Conservation (phyloP, 2,797 vertebrate genomes). For the Poliocrania exsul region DNA sequence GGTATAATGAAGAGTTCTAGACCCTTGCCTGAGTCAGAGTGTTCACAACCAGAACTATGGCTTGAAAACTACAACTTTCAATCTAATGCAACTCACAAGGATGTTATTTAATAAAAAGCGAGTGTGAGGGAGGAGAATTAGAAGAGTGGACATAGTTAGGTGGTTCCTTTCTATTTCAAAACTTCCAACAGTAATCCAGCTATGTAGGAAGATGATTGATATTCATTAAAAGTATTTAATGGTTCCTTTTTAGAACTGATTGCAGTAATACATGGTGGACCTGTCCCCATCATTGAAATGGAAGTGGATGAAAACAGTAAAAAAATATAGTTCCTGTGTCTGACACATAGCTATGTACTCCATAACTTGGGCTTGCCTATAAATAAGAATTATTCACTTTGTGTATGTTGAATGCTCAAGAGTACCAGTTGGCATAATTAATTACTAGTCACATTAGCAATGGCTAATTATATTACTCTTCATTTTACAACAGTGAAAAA, state of each 20-base stretch:
- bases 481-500: not conserved
- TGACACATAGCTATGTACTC: not conserved
- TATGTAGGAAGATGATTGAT: not conserved
- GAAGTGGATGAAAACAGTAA: not conserved
- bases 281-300: not conserved
- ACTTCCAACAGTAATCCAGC: not conserved
- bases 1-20: not conserved
- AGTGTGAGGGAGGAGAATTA: not conserved
- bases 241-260: not conserved
- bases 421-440: not conserved
- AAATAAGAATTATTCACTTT: not conserved
- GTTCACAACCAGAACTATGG: not conserved
- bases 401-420: not conserved
- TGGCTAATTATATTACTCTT: not conserved
- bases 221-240: not conserved
- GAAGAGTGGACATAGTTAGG: not conserved
- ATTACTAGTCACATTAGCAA: not conserved
- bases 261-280: conserved; percentile 18
- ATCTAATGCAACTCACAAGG: not conserved
- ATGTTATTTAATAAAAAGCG: fast-evolving
- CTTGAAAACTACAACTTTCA: not conserved
- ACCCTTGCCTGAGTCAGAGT: not conserved
- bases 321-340: not conserved
- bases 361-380: not conserved
- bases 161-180: not conserved